phyloP scores from a whole-genome alignment of 2,113 vertebrate species.

The Strix uralensis region DNA sequence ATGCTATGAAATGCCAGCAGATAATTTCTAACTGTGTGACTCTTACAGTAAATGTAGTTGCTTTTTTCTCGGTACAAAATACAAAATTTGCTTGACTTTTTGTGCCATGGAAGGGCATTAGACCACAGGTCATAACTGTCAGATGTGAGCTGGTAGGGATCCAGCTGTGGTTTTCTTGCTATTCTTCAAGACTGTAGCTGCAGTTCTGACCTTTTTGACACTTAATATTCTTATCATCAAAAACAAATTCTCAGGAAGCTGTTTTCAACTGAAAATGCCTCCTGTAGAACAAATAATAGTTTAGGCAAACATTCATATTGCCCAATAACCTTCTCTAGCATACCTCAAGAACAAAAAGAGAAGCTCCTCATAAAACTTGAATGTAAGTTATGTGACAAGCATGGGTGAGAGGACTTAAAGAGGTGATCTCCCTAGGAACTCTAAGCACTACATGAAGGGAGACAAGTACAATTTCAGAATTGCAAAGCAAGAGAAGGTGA shows the following conservation, averaged over 20 bases:
- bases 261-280: background rate
- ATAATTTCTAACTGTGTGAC: background rate
- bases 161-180: background rate
- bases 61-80: background rate
- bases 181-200: background rate
- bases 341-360: background rate
- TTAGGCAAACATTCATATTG: background rate
- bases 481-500: background rate
- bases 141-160: background rate
- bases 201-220: background rate
- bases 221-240: background rate
- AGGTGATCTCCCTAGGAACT: background rate
- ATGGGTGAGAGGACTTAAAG: background rate
- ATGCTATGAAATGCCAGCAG: background rate
- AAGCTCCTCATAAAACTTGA: background rate
- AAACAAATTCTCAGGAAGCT: background rate
- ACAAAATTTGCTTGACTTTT: background rate
- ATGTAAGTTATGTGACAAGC: background rate
- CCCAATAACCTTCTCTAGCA: background rate
- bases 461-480: background rate
- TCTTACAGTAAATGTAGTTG: accelerated
- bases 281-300: background rate
- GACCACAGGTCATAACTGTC: background rate
- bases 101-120: background rate
- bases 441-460: background rate